These are phyloP conservation scores for Meda fulgida DNA, from an alignment of 2,797 vertebrate species.

Conservation along the genomic window DNA sequence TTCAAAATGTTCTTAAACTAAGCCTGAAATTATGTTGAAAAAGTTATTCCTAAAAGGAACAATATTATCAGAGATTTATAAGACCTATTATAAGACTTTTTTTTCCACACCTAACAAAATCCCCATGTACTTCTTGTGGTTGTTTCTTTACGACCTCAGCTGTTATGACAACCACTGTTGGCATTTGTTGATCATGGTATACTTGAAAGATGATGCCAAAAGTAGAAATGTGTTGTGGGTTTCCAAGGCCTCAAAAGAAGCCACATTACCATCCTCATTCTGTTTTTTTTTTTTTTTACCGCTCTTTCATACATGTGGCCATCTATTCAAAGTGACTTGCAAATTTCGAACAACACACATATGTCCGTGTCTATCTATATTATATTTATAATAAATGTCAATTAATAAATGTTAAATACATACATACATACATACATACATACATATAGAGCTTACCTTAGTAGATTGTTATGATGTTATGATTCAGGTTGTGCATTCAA, in stretches of 20 bases:
- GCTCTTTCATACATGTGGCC: not conserved
- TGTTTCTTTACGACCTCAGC: not conserved
- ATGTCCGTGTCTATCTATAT: not conserved
- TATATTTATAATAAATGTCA: not conserved
- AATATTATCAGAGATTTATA: not conserved
- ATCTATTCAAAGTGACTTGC: conserved; percentile 12
- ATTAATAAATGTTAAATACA: too few species aligned
- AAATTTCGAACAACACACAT: not conserved
- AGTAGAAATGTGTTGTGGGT: not conserved
- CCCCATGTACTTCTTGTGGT: not conserved
- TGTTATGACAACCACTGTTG: conserved; percentile 28
- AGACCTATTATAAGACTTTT: too few species aligned
- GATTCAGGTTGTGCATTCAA: not conserved
- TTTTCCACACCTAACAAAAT: not conserved
- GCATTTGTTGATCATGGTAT: not conserved
- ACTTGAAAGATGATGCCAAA: conserved; percentile 28
- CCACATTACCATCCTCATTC: not conserved
- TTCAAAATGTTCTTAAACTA: not conserved
- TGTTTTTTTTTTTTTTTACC: not conserved
- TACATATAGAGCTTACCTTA: not conserved
- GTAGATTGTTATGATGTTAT: not conserved
- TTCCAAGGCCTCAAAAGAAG: conserved; percentile 14
- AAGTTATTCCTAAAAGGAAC: not conserved
- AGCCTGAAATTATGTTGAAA: not conserved
- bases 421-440: too few species aligned